Base-by-base conservation (phyloP, 2,888 invertebrate species). In the Keiferia lycopersicella region DNA sequence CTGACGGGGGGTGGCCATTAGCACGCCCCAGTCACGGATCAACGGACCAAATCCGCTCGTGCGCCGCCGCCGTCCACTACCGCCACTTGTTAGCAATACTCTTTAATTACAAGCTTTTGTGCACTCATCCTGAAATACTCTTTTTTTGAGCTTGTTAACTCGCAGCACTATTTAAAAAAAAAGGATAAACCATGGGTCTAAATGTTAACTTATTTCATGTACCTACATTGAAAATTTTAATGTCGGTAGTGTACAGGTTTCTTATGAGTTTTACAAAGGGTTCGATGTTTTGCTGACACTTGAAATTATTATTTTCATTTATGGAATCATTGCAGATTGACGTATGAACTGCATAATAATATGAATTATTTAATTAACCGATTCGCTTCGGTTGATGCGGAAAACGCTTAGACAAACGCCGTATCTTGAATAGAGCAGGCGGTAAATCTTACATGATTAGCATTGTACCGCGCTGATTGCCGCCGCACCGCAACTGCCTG, bases 1-100 rank as follows among this genome's bases (percentile, higher is more conserved):
- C 79, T 75, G 82, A 77, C 78, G 78, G 77, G 71, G 68, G 72
- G 75, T 66, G 72, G 75, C 82, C 82, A 85, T 86, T 86, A 86
- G 82, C 71, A 72, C 77, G 71, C 75, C 74, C 77, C 84, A 84
- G 84, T 83, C 83, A 84, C 77, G 73, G 74, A 77, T 77, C 75
- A 76, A 75, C 79, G 74, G 73, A 65, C 72, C 75, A 79, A 83
- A 84, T 81, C 80, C 69, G 69, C 64, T 56, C 59, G 41, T 34
- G 61, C 10, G 48, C 18, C 10, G 16, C 18, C 48, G 26, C 48
- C 18, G 20, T 18, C 53, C 53, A 30, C 20, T 34, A 20, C 61
- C 18, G 14, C 20, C 26, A 61, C 62, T 62, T 53, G 62, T 53
- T 62, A 62, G 39, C 62, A 39, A 53, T 62, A 62, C 53, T 53